Percentiles rank a stretch among this genome's conserved stretches.
Evolutionary conservation across 2,888 invertebrate species (phyloP).

Genomic region (Sinodicranocentrus sp.): DNA sequence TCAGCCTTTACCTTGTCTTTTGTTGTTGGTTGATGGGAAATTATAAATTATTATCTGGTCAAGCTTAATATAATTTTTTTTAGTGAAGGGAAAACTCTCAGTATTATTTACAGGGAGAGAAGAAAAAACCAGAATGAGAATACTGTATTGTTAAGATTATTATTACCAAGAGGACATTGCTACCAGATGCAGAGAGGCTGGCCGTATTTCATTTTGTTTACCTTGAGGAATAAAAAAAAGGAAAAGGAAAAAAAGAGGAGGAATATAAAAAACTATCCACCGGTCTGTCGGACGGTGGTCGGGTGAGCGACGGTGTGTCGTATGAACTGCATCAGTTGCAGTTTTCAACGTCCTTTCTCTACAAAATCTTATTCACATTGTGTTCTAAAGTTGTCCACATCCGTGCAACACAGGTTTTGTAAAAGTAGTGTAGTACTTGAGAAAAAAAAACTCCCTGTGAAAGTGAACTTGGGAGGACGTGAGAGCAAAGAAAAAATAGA

Average conservation of each 20-base stretch:
- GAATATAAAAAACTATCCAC: neutral
- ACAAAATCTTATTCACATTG: too few relatives aligned
- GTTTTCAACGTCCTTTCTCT: too few relatives aligned
- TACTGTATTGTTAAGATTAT: too few relatives aligned
- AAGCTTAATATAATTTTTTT: too few relatives aligned
- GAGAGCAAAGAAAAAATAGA: neutral
- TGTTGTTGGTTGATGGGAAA: too few relatives aligned
- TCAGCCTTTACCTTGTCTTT: constrained; percentile 32
- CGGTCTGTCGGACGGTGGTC: neutral
- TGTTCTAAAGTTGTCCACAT: too few relatives aligned
- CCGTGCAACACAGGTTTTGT: constrained; percentile 2
- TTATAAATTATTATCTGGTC: too few relatives aligned
- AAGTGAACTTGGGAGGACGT: constrained; percentile 49
- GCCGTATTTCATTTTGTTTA: neutral
- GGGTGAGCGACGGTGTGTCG: constrained; percentile 41
- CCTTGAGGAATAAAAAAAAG: constrained; percentile 24
- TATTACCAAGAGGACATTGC: constrained; percentile 60
- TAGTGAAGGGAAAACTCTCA: too few relatives aligned
- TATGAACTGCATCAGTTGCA: constrained; percentile 41
- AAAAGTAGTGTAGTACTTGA: too few relatives aligned
- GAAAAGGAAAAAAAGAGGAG: constrained; percentile 4
- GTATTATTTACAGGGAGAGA: too few relatives aligned
- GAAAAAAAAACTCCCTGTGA: constrained; percentile 42
- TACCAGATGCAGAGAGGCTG: constrained; percentile 10
- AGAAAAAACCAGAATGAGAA: too few relatives aligned